A percentile compares a stretch with the other conserved stretches of the same genome.
These are phyloP conservation scores for Lamellibrachia columna DNA, from an alignment of 2,888 invertebrate genomes.

Conservation along the genomic window DNA sequence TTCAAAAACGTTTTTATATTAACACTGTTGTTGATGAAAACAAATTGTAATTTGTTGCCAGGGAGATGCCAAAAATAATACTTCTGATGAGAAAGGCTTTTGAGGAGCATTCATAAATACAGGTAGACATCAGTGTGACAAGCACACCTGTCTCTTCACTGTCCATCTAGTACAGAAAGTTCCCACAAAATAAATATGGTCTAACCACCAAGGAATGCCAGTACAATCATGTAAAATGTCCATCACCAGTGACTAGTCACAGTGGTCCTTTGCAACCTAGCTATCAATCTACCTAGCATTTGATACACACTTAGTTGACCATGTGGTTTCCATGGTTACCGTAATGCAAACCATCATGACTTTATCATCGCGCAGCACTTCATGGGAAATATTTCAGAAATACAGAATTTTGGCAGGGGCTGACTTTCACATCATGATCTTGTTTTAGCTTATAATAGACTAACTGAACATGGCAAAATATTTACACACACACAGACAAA, in stretches of 20 bases:
- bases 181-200: background rate
- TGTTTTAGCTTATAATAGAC: background rate
- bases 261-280: background rate
- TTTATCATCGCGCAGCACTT: background rate
- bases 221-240: constrained; percentile 6
- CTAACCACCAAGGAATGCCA: background rate
- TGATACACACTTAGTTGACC: constrained; percentile 3
- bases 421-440: background rate
- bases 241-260: background rate
- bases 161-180: background rate
- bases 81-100: background rate
- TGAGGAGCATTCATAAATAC: background rate
- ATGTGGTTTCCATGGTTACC: background rate
- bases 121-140: background rate
- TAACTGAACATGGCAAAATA: background rate
- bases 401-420: background rate
- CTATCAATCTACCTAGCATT: background rate
- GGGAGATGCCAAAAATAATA: background rate
- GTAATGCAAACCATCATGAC: background rate
- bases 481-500: no score
- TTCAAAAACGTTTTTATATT: background rate
- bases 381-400: background rate
- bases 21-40: background rate
- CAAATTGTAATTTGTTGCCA: background rate
- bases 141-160: background rate